Evolutionary conservation across 2,888 invertebrate species (phyloP).

Genomic region (Fragum whitleyi): DNA sequence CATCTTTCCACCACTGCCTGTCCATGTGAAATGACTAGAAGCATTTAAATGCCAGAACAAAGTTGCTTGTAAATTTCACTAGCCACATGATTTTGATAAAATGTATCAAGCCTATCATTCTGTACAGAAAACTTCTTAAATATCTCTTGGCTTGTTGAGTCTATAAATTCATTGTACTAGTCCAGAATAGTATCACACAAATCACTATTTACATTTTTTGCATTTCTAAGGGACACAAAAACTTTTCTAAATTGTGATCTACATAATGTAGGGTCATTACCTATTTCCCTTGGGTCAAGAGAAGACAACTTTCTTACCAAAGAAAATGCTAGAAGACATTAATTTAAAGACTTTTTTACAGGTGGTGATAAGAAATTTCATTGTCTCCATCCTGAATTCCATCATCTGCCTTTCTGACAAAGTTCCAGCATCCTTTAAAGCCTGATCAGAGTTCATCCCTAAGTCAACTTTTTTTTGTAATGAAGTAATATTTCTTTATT

Average conservation of each 20-base stretch:
- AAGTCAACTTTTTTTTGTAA: constrained; percentile 43
- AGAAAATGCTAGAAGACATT: constrained; percentile 48
- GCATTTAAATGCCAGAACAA: background rate
- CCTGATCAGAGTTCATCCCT: constrained; percentile 47
- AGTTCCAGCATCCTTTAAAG: constrained; percentile 39
- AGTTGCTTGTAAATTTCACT: background rate
- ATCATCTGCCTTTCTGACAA: constrained; percentile 41
- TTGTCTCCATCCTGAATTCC: constrained; percentile 46
- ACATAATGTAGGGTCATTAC: constrained; percentile 27
- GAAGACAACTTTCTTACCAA: constrained; percentile 44
- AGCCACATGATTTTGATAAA: constrained; percentile 11
- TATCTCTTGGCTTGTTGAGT: background rate
- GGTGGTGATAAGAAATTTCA: constrained; percentile 33
- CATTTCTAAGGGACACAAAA: constrained; percentile 24
- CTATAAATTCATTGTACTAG: constrained; percentile 25
- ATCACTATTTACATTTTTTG: constrained; percentile 29
- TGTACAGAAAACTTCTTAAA: background rate
- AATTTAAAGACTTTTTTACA: constrained; percentile 42
- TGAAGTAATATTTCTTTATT: constrained; percentile 7
- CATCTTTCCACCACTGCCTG: constrained; percentile 23
- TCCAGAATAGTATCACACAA: constrained; percentile 33
- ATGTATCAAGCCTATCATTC: constrained; percentile 20
- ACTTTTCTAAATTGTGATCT: constrained; percentile 42
- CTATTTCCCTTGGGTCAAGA: constrained; percentile 50
- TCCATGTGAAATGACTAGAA: constrained; percentile 25